Evolutionary conservation across 1,140 invertebrate species (phyloP), one percentile per base, ranked within the genome.

Genomic region (Bombus sylvicola): DNA sequence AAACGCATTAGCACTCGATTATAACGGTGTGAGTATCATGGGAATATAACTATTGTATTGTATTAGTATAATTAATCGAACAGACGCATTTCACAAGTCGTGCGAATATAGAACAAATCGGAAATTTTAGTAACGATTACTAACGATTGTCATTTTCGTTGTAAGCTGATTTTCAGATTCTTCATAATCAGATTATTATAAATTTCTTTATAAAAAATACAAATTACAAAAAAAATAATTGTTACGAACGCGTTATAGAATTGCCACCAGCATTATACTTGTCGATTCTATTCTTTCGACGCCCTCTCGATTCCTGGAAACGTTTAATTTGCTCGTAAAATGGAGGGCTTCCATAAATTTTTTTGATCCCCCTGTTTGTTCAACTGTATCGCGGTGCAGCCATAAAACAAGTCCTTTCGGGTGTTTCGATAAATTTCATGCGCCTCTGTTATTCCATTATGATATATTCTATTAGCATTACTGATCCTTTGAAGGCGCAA

Each of bases 11-110:
- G 12, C 6, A 5, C 1, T 25, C 25, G 25, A 59, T 62, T 62
- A 22, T 18, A 39, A 43, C 25, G 10, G n/a, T 43, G 43, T 6
- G 2, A 13, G 10, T 25, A 28, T 37, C 22, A 5, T 12, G 18
- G 18, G 18, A 18, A 43, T 73, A 25, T 37, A 62, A 6, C 18
- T 53, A 22, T 22, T 22, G 47, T 53, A 22, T 18, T 22, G 18
- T 53, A 53, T 18, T 22, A 22, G 41, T 43, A 43, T 43, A 79
- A 66, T 79, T 79, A 79, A 79, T 47, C 77, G 59, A 18, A 18
- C 6, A 8, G 1, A 8, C 12, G 8, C 9, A 43, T 39, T 28
- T 25, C 9, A 2, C 18, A 13, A 39, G 12, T 3, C 1, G 18
- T 22, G 18, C 5, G 18, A 22, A 53, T 53, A 53, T 53, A 22